Evolutionary conservation across 92 coral and sea anemone genomes (phyloP), one percentile per base, ranked within the genome.

Genomic region (Ricordea florida): DNA sequence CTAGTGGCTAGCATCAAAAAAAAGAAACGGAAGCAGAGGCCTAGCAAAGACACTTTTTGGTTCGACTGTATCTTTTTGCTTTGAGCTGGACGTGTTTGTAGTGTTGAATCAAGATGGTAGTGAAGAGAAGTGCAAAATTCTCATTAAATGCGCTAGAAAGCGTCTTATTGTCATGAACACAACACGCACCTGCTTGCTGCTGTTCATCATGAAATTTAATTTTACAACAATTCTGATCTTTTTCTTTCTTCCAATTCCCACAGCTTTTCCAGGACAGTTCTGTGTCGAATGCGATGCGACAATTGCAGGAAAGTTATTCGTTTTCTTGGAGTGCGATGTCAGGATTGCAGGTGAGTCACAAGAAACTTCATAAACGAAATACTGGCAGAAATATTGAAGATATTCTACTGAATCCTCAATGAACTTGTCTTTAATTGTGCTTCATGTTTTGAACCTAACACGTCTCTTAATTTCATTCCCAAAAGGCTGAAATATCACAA

Each of bases 401-500:
- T n/a, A n/a, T 17, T 68, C 61, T 44, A 50, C 45, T 4, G 43
- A 47, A 36, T 3, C 23, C 42, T 62, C 11, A 11, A 29, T 50
- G 33, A 22, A 49, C 38, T 26, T 37, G 77, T n/a, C n/a, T n/a
- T n/a, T n/a, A 70, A 70, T 70, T 53, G 49, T 70, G 29, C 53
- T 55, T 46, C 16, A 30, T 44, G 30, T 26, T 26, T 18, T 26
- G 55, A 30, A 22, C 37, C 51, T 33, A 27, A 55, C 29, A 2
- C 22, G 38, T 18, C 33, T 64, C 49, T 42, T 43, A 62, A 42
- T 52, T 30, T 72, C 33, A 29, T 53, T 29, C 8, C 10, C 41
- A 52, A 37, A 35, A 94, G 98, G 70, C 85, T 77, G 53, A 94
- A 91, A 66, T 94, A 88, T 78, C 98, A 94, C 84, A 82, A 87